phyloP scores from a whole-genome alignment of 2,888 invertebrate species.

The Athrips mouffetella region DNA sequence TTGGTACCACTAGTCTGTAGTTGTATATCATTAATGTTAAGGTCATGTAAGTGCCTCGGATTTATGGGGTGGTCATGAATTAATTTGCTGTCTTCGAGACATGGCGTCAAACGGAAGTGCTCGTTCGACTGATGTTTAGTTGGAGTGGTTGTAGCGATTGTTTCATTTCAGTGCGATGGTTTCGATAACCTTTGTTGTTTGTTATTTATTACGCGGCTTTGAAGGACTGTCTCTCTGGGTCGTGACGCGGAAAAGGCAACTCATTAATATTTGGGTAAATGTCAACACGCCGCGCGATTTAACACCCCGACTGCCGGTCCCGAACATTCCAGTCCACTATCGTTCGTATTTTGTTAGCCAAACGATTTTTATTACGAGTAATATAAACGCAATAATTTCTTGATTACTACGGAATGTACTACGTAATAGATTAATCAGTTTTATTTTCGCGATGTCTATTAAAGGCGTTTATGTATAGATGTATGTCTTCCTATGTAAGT shows the following conservation, averaged over 20 bases:
- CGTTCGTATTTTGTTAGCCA: conserved; percentile 1
- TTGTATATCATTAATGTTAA: conserved; percentile 76
- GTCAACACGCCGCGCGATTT: conserved; percentile 2
- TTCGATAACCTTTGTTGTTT: conserved; percentile 1
- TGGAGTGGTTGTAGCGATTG: background rate
- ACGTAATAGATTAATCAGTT: conserved; percentile 25
- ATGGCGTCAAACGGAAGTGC: conserved; percentile 12
- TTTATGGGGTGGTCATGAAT: conserved; percentile 66
- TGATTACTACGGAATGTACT: conserved; percentile 5
- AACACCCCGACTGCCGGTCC: background rate
- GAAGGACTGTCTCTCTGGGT: background rate
- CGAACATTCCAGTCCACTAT: background rate
- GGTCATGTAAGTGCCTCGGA: conserved; percentile 76
- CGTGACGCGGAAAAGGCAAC: background rate
- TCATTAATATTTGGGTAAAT: conserved; percentile 2
- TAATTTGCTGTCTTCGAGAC: conserved; percentile 45
- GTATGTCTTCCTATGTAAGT: conserved; percentile 76
- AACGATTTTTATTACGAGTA: conserved; percentile 8
- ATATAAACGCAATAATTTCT: conserved; percentile 26
- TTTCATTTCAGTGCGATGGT: background rate
- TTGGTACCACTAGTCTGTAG: conserved; percentile 69
- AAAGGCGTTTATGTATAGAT: conserved; percentile 61
- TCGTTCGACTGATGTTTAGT: conserved; percentile 1
- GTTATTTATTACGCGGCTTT: background rate
- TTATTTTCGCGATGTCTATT: conserved; percentile 46